Base-by-base conservation (phyloP, 53 echinoderm and acorn worm genomes). In the Echinarachnius parma region DNA sequence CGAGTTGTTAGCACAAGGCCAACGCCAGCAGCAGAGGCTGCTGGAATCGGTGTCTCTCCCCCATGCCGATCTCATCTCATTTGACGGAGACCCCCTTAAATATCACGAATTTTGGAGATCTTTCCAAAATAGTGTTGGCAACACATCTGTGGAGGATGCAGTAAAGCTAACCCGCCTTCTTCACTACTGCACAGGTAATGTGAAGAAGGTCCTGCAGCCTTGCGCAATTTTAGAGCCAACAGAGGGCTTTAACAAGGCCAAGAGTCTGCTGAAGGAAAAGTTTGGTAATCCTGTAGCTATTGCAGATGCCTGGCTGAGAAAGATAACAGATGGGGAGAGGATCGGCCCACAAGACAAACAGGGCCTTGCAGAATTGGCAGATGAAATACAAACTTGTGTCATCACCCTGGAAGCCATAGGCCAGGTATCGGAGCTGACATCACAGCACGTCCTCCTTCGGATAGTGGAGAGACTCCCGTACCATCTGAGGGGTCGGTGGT, bases 61-160 rank as follows among this genome's bases (percentile, higher is more conserved):
- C 4, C 62, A 53, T 2, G 60, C 60, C 1, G 78, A 77, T 62
- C 21, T 77, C n/a, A 48, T 33, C 23, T 49, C 61, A 0, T 88
- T 66, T 35, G 76, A 80, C 10, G 89, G 85, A 2, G 64, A 81
- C 35, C 81, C 81, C 0, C 34, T 85, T 64, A 59, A 89, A 53
- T 84, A 60, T 33, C 62, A 60, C 54, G 52, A 53, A 8, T 89
- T 85, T 26, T 76, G 64, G 47, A 15, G 81, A 21, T 55, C 80
- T 28, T 89, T 89, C 48, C 55, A 84, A 48, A 80, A 84, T 46
- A 75, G 84, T 59, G 84, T 84, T 15, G 84, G 80, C 23, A 77
- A 21, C 13, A 64, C 60, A 4, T 53, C 31, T 28, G 24, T 77
- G 9, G 77, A 66, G n/a, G 77, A 86, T 50, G 52, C 30, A 31